Base-by-base conservation (phyloP, 2,888 invertebrate species). In the Tiliacea citrago region DNA sequence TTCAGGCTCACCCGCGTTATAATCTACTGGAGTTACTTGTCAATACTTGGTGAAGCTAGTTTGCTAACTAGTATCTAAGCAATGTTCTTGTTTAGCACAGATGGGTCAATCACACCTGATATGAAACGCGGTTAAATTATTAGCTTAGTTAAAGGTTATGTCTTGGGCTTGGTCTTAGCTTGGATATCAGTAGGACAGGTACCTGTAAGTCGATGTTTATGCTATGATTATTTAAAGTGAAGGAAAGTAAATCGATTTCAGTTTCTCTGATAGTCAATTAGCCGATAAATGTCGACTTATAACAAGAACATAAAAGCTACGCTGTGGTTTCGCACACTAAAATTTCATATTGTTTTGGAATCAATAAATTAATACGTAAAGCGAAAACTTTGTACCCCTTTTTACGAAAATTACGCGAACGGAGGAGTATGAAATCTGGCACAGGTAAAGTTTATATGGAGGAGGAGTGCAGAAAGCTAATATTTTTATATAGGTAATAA, bases 101-200 rank as follows among this genome's bases (percentile, higher is more conserved):
- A 55, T 72, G 66, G 83, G 68, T 80, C 81, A 83, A 73, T 77
- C 73, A 83, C 83, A 73, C 83, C 47, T 76, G 72, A 73, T 83
- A 80, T 76, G 76, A 83, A 83, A 82, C 61, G 42, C 45, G 24
- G 65, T 66, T 82, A 51, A 67, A 13, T 79, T 70, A 61, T 82
- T 42, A 57, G 1, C 42, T 67, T 72, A 58, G 29, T 61, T 75
- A 51, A 65, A 60, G 42, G n/a, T 55, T 61, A 76, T 63, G 63
- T 70, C 62, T 60, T 21, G 21, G 68, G 66, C 58, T 75, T 53
- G 70, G 61, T 21, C 21, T 58, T 42, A 53, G 21, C 18, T 51
- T 68, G 35, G 51, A 12, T 24, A 45, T 45, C 24, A 42, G 42
- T 45, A 42, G 7, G 21, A 60, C 21, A 39, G 16, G 16, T 24